Percentiles rank a stretch among this genome's conserved stretches.
phyloP scores from a whole-genome alignment of 2,113 vertebrate genomes.

The Pogona vitticeps region DNA sequence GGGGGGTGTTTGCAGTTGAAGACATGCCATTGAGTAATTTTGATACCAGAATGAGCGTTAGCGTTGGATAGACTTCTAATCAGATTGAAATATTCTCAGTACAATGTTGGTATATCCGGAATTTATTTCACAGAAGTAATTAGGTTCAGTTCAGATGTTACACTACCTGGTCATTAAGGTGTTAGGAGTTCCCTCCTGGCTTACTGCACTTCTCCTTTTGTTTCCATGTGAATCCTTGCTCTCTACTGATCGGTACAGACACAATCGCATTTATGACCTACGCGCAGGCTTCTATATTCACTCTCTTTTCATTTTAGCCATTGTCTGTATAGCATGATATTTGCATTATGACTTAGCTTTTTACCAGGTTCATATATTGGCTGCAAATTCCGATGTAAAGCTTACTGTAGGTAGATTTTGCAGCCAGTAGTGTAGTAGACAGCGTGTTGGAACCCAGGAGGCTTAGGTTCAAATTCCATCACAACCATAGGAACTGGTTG shows the following conservation, averaged over 20 bases:
- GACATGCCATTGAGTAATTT: not conserved
- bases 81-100: too few relatives aligned
- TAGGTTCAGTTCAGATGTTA: not conserved
- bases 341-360: not conserved
- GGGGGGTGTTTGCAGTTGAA: constrained; percentile 62
- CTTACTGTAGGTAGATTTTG: not conserved
- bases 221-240: not conserved
- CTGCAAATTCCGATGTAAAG: not conserved
- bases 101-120: too few relatives aligned
- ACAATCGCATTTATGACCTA: too few relatives aligned
- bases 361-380: too few relatives aligned
- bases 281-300: too few relatives aligned
- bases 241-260: too few relatives aligned
- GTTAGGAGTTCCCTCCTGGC: not conserved
- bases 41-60: not conserved
- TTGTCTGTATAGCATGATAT: not conserved
- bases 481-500: too few relatives aligned
- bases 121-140: too few relatives aligned
- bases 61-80: too few relatives aligned
- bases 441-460: too few relatives aligned
- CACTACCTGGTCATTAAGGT: not conserved
- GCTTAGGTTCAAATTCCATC: too few relatives aligned
- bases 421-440: too few relatives aligned
- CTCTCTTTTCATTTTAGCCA: not conserved
- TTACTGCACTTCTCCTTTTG: not conserved